A percentile compares a stretch with the other conserved stretches of the same genome.
phyloP scores from a whole-genome alignment of 2,113 vertebrate species.

The Calonectris borealis region DNA sequence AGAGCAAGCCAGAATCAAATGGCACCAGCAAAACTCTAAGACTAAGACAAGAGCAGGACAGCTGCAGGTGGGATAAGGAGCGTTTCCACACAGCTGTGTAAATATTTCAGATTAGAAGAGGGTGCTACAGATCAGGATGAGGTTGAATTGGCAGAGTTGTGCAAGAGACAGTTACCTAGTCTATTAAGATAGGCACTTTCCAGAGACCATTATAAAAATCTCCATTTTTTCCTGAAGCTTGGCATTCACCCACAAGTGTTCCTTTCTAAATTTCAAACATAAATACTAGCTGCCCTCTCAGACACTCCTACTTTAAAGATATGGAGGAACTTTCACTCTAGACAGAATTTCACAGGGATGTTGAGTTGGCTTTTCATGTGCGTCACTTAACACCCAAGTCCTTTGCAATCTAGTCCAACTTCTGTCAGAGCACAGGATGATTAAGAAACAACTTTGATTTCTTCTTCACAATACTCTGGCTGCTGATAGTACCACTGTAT shows the following conservation, averaged over 20 bases:
- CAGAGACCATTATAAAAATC: background rate
- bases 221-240: background rate
- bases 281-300: background rate
- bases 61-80: background rate
- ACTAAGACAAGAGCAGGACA: background rate
- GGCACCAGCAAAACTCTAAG: background rate
- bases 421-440: background rate
- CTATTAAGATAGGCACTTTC: background rate
- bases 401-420: background rate
- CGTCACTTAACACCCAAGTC: background rate
- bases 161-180: background rate
- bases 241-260: background rate
- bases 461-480: background rate
- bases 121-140: background rate
- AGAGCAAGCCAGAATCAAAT: background rate
- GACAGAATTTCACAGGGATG: background rate
- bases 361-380: background rate
- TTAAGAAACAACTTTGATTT: background rate
- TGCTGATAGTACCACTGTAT: background rate
- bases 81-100: background rate
- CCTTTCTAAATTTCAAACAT: background rate
- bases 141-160: background rate
- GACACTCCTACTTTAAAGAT: background rate
- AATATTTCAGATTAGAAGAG: conserved; percentile 8
- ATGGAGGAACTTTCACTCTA: background rate